phyloP scores from a whole-genome alignment of 2,797 vertebrate genomes.

The Loriculus beryllinus region DNA sequence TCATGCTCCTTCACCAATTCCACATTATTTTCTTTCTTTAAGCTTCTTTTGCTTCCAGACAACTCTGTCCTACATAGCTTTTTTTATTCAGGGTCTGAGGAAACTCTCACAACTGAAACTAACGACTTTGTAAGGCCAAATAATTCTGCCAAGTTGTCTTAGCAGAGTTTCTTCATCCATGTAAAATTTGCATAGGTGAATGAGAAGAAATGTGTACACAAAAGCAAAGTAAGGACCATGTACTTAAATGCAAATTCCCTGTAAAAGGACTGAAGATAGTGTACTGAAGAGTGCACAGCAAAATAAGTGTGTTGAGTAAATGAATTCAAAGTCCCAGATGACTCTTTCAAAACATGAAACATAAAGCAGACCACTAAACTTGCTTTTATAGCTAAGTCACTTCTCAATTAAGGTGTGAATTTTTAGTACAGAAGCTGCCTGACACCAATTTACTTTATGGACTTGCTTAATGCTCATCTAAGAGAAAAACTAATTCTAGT shows the following conservation, averaged over 20 bases:
- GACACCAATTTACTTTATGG: not conserved
- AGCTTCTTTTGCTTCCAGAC: not conserved
- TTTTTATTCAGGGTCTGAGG: not conserved
- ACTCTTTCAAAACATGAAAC: not conserved
- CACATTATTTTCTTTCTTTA: not conserved
- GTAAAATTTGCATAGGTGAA: not conserved
- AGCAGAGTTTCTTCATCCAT: not conserved
- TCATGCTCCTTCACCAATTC: not conserved
- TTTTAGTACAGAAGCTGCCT: not conserved
- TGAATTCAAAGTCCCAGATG: not conserved
- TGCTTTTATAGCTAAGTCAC: not conserved
- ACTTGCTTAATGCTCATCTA: not conserved
- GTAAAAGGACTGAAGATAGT: not conserved
- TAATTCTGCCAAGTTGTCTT: not conserved
- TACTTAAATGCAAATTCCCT: not conserved
- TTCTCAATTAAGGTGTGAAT: not conserved
- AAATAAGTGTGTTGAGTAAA: not conserved
- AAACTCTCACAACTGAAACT: not conserved
- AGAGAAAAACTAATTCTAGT: not conserved
- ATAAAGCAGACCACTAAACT: not conserved
- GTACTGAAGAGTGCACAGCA: not conserved
- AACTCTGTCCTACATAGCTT: not conserved
- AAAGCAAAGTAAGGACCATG: not conserved
- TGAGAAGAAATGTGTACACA: not conserved
- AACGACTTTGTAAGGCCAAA: not conserved